phyloP scores from a whole-genome alignment of 1,140 invertebrate genomes.

The Homarus americanus region DNA sequence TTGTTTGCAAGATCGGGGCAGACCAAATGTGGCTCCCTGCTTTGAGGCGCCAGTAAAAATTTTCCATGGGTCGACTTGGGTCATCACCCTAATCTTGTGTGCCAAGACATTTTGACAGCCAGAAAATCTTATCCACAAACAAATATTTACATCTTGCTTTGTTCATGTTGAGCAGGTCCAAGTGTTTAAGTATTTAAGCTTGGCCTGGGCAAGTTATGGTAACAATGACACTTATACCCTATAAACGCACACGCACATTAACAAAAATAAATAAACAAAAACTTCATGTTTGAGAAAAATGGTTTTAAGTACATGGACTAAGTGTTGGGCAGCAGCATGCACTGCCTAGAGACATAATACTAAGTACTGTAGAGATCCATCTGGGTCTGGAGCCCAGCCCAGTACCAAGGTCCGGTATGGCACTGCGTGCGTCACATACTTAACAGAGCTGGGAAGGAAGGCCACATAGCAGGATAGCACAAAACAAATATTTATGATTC shows the following conservation, averaged over 20 bases:
- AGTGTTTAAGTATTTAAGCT: constrained; percentile 48
- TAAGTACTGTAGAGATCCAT: constrained; percentile 62
- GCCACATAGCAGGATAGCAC: constrained; percentile 27
- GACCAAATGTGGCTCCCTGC: constrained; percentile 29
- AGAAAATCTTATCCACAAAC: constrained; percentile 52
- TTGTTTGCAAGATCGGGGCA: constrained; percentile 50
- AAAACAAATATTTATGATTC: neutral
- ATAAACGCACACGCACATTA: constrained; percentile 45
- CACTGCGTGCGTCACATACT: constrained; percentile 28
- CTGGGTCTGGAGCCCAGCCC: constrained; percentile 48
- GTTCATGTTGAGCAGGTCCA: constrained; percentile 67
- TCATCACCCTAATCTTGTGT: constrained; percentile 24
- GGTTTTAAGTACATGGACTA: constrained; percentile 69
- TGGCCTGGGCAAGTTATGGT: constrained; percentile 55
- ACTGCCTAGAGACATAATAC: constrained; percentile 57
- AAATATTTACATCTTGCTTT: constrained; percentile 70
- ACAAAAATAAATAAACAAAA: constrained; percentile 65
- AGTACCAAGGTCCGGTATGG: constrained; percentile 41
- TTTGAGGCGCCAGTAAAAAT: constrained; percentile 1
- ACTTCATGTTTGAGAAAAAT: constrained; percentile 30
- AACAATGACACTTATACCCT: constrained; percentile 59
- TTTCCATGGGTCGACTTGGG: constrained; percentile 34
- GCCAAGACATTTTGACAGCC: constrained; percentile 49
- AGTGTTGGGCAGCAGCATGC: constrained; percentile 43
- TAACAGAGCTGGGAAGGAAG: constrained; percentile 41